Conservation (phyloP, 2,797 vertebrate species). For the Falco biarmicus region DNA sequence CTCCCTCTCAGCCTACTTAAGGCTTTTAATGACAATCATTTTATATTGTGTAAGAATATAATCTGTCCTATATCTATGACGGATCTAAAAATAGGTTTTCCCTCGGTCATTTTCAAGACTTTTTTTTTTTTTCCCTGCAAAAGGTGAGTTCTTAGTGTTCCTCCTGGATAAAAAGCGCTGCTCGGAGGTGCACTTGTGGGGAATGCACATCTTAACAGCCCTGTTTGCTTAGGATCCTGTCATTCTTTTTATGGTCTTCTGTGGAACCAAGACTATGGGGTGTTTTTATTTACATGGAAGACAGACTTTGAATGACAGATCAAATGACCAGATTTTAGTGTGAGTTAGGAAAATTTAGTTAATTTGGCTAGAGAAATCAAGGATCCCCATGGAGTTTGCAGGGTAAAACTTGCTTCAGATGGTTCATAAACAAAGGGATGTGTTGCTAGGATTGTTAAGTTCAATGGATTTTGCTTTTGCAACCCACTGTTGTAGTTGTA, state of each 20-base stretch:
- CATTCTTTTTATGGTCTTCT: neutral
- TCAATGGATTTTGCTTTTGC: slow-evolving; percentile 9
- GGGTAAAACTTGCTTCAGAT: slow-evolving; percentile 5
- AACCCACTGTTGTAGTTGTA: slow-evolving; percentile 18
- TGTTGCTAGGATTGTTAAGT: neutral
- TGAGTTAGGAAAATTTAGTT: slow-evolving; percentile 51
- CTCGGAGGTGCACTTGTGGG: neutral
- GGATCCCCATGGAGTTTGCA: slow-evolving; percentile 16
- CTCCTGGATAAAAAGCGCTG: neutral
- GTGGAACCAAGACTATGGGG: neutral
- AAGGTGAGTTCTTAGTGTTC: neutral
- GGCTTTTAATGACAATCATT: neutral
- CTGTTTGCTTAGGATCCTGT: neutral
- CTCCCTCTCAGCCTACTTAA: neutral
- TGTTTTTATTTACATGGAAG: slow-evolving; percentile 49
- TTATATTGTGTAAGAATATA: neutral
- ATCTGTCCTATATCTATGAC: neutral
- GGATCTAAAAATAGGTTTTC: neutral
- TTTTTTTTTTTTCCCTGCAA: neutral
- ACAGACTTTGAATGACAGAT: slow-evolving; percentile 55
- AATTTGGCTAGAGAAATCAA: slow-evolving; percentile 51
- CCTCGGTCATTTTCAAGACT: neutral
- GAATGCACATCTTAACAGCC: rapidly evolving
- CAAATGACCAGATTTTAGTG: slow-evolving; percentile 59
- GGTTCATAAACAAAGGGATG: neutral